Conservation (phyloP, 2,113 vertebrate genomes). For the Aphyosemion australe region DNA sequence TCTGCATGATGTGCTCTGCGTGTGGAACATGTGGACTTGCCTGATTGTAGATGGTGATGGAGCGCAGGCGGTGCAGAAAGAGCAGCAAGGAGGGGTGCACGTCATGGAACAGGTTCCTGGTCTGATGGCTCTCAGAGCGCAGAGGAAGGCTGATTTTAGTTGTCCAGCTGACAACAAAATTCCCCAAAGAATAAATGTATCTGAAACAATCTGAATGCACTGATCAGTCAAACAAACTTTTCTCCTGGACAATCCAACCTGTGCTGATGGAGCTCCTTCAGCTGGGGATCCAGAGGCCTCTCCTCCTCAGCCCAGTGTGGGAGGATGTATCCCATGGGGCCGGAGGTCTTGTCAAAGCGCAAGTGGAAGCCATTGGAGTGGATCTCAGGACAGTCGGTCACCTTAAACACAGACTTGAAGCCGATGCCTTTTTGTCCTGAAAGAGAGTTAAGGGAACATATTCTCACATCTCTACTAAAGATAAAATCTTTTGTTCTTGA, state of each 20-base stretch:
- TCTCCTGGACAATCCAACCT: slow-evolving; percentile 52
- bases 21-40: slow-evolving; percentile 40
- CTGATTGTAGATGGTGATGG: slow-evolving; percentile 79
- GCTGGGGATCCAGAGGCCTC: slow-evolving; percentile 48
- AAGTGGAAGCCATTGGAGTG: slow-evolving; percentile 83
- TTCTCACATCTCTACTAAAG: too few species aligned
- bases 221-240: background rate
- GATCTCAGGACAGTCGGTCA: slow-evolving; percentile 83
- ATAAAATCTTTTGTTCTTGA: too few species aligned
- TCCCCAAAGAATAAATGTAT: slow-evolving; percentile 4
- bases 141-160: slow-evolving; percentile 83
- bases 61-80: slow-evolving; percentile 82
- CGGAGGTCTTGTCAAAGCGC: slow-evolving; percentile 77
- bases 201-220: background rate
- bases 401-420: slow-evolving; percentile 84
- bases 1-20: background rate
- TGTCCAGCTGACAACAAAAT: slow-evolving; percentile 71
- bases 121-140: slow-evolving; percentile 77
- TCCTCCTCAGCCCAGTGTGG: slow-evolving; percentile 80
- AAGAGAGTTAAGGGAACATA: background rate
- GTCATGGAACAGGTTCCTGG: slow-evolving; percentile 82
- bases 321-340: slow-evolving; percentile 83
- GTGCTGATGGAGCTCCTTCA: slow-evolving; percentile 50
- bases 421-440: slow-evolving; percentile 84
- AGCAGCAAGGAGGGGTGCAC: slow-evolving; percentile 82